Evolutionary conservation across 2,797 vertebrate genomes (phyloP).

Genomic region (Acanthiza pusilla): DNA sequence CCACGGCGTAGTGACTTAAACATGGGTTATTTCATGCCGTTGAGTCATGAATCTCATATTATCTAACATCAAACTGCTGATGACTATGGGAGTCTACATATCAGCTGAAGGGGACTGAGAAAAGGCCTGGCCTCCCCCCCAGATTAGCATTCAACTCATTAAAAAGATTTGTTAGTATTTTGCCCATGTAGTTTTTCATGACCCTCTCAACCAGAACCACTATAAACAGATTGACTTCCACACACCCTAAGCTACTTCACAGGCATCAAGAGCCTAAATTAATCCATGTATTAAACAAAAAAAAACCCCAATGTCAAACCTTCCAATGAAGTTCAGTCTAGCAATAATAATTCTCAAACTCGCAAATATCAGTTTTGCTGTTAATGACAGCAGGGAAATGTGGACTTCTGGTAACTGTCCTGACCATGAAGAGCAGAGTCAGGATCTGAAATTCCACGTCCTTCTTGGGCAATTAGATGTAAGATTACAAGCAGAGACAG

Average conservation of each 20-base stretch:
- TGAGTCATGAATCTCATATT: background rate
- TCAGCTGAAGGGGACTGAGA: background rate
- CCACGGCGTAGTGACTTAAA: background rate
- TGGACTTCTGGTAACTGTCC: constrained; percentile 10
- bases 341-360: constrained; percentile 9
- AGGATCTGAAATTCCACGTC: background rate
- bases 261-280: background rate
- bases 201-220: background rate
- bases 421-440: background rate
- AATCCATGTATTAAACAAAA: background rate
- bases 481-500: background rate
- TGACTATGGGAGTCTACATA: rapidly evolving
- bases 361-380: constrained; percentile 23
- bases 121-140: background rate
- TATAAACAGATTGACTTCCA: constrained; percentile 11
- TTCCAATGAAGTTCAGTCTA: background rate
- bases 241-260: background rate
- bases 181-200: background rate
- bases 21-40: background rate
- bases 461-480: background rate
- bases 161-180: background rate
- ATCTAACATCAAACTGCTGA: background rate
- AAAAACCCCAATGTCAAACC: background rate
- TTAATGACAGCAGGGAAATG: constrained; percentile 20
- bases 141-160: background rate